Conservation (phyloP, 2,888 invertebrate species). For the Drosophila nr. fundita region DNA sequence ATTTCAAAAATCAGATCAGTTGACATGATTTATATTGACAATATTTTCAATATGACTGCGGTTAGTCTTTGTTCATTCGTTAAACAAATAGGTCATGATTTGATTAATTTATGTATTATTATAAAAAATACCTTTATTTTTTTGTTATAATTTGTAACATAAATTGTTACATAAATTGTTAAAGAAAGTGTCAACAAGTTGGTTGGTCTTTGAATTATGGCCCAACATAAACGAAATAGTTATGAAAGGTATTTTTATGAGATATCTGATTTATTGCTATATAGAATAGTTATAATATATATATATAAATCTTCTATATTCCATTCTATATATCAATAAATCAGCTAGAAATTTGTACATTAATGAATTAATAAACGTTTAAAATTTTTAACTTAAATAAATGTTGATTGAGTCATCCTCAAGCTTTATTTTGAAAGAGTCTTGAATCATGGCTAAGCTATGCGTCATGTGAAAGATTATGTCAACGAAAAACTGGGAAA, state of each 20-base stretch:
- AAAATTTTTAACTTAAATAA: background rate
- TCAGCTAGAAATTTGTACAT: no score
- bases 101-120: conserved; percentile 32
- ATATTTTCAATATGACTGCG: conserved; percentile 36
- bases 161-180: no score
- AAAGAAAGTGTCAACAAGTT: background rate
- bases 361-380: background rate
- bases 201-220: background rate
- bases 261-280: no score
- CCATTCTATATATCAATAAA: no score
- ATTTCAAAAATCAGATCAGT: conserved; percentile 36
- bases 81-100: conserved; percentile 49
- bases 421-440: background rate
- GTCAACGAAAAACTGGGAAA: background rate
- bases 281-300: no score
- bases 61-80: conserved; percentile 19
- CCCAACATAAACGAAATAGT: background rate
- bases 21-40: conserved; percentile 63
- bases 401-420: background rate
- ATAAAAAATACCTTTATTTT: conserved; percentile 3
- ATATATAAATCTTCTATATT: no score
- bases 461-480: background rate
- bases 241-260: background rate
- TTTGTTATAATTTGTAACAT: no score
- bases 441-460: background rate